Percentiles rank a stretch among this genome's conserved stretches.
Evolutionary conservation across 1,140 invertebrate species (phyloP).

Genomic region (Drosophila quadrilineata): DNA sequence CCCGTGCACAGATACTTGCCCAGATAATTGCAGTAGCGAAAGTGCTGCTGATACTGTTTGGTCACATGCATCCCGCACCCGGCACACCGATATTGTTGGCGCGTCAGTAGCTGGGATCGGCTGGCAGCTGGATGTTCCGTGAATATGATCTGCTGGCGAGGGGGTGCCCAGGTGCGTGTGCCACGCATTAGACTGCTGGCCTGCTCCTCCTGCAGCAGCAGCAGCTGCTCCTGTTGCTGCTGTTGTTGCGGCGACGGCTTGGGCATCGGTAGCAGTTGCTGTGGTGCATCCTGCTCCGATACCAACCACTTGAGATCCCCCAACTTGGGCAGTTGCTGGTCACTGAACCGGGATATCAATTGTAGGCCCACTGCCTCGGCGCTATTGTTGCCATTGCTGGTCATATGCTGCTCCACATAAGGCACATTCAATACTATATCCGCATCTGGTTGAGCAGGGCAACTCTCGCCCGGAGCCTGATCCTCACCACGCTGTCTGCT

Average conservation of each 20-base stretch:
- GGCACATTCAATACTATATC: conserved; percentile 34
- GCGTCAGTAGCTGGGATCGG: conserved; percentile 85
- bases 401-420: conserved; percentile 36
- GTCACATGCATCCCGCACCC: conserved; percentile 93
- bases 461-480: conserved; percentile 12
- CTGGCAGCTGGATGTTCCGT: conserved; percentile 87
- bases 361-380: conserved; percentile 91
- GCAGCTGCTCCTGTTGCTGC: conserved; percentile 64
- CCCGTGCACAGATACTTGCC: conserved; percentile 94
- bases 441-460: neutral
- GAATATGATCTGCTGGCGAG: conserved; percentile 92
- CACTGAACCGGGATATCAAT: conserved; percentile 89
- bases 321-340: conserved; percentile 88
- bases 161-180: conserved; percentile 92
- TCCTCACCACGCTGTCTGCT: conserved; percentile 22
- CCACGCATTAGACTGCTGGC: conserved; percentile 86
- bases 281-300: conserved; percentile 89
- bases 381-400: conserved; percentile 80
- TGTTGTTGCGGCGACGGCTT: conserved; percentile 62
- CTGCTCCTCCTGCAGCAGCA: conserved; percentile 83
- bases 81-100: conserved; percentile 91
- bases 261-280: conserved; percentile 89
- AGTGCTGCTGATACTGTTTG: conserved; percentile 86
- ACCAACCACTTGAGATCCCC: conserved; percentile 93
- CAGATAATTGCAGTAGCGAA: conserved; percentile 92